phyloP scores from a whole-genome alignment of 2,888 invertebrate genomes.

The Eumerus sabulonum region DNA sequence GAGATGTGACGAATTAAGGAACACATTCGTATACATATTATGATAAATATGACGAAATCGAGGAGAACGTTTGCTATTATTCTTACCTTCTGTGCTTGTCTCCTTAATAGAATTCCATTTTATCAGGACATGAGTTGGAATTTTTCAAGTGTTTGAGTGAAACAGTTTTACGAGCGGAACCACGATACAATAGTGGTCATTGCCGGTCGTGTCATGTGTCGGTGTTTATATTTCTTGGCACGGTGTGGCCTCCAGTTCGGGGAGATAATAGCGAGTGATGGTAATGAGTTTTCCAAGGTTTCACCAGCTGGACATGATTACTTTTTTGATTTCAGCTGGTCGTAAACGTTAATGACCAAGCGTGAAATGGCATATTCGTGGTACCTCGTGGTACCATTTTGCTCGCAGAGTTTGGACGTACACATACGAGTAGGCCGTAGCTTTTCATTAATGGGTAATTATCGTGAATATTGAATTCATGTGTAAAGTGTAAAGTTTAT shows the following conservation, averaged over 20 bases:
- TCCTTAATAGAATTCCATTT: slow-evolving; percentile 57
- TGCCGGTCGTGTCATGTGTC: not conserved
- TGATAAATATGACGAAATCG: slow-evolving; percentile 16
- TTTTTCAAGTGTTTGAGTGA: slow-evolving; percentile 31
- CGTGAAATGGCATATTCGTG: slow-evolving; percentile 32
- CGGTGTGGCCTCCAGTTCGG: slow-evolving; percentile 23
- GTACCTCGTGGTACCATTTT: too few relatives aligned
- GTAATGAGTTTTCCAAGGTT: slow-evolving; percentile 65
- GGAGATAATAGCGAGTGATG: slow-evolving; percentile 56
- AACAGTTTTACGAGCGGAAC: slow-evolving; percentile 32
- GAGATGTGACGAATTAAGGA: slow-evolving; percentile 59
- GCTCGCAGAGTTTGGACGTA: too few relatives aligned
- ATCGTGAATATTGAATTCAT: too few relatives aligned
- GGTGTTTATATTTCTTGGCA: slow-evolving; percentile 9
- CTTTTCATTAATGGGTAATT: too few relatives aligned
- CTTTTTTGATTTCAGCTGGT: slow-evolving; percentile 64
- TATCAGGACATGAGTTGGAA: slow-evolving; percentile 45
- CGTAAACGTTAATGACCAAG: slow-evolving; percentile 62
- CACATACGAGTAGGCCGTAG: too few relatives aligned
- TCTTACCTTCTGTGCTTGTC: slow-evolving; percentile 9
- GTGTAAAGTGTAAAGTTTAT: too few relatives aligned
- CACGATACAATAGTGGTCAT: slow-evolving; percentile 22
- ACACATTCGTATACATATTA: slow-evolving; percentile 49
- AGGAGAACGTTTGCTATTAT: slow-evolving; percentile 14
- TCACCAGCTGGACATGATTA: slow-evolving; percentile 65